Conservation (phyloP, 2,797 vertebrate species). For the Harpagifer antarcticus region DNA sequence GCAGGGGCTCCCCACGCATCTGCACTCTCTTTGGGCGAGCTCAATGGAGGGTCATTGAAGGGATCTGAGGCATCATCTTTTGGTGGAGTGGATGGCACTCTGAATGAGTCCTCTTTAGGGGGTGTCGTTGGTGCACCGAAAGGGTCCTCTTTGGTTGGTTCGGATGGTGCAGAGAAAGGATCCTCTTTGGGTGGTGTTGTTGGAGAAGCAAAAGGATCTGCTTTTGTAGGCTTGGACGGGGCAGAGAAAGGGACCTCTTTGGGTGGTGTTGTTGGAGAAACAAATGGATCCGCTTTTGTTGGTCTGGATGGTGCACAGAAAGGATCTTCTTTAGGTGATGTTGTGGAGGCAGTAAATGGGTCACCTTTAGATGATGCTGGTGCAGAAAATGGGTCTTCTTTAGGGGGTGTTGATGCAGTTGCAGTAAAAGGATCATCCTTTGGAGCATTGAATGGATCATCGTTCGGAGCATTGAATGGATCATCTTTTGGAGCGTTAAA, state of each 20-base stretch:
- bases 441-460: constrained; percentile 34
- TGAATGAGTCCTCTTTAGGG: constrained; percentile 44
- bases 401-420: constrained; percentile 30
- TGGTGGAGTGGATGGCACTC: constrained; percentile 28
- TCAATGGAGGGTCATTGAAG: constrained; percentile 46
- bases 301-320: constrained; percentile 31
- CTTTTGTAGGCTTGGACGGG: constrained; percentile 4
- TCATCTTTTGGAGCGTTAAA: constrained; percentile 46
- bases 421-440: constrained; percentile 56
- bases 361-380: constrained; percentile 33
- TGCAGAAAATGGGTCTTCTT: constrained; percentile 50
- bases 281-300: constrained; percentile 27
- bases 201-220: constrained; percentile 45
- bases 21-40: constrained; percentile 36
- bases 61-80: constrained; percentile 45
- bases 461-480: constrained; percentile 34
- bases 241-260: constrained; percentile 49
- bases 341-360: constrained; percentile 18
- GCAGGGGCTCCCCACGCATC: constrained; percentile 84
- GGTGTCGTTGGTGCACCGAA: constrained; percentile 27
- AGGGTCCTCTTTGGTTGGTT: constrained; percentile 15
- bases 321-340: constrained; percentile 30
- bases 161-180: constrained; percentile 30
- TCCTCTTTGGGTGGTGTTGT: constrained; percentile 33
- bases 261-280: constrained; percentile 22